Conservation (phyloP, 2,888 invertebrate species). For the Mythimna albipuncta region DNA sequence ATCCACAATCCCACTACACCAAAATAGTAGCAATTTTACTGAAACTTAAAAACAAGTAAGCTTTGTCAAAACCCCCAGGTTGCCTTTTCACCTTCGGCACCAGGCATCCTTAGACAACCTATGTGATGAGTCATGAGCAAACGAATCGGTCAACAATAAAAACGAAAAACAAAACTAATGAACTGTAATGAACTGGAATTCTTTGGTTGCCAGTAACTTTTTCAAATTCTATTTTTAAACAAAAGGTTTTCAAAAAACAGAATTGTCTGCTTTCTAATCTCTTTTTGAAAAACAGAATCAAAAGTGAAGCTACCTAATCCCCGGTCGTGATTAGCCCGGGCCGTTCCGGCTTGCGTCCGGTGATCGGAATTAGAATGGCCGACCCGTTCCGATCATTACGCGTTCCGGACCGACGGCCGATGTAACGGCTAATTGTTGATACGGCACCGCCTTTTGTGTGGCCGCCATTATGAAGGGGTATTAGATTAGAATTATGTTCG, state of each 20-base stretch:
- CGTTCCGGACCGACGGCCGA: constrained; percentile 67
- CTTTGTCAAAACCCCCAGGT: too few species aligned
- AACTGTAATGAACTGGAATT: too few species aligned
- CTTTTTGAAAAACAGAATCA: constrained; percentile 17
- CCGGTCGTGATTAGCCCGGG: constrained; percentile 54
- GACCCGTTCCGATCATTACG: constrained; percentile 73
- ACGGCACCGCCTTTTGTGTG: constrained; percentile 60
- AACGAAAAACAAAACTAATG: too few species aligned
- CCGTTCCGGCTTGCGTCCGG: constrained; percentile 61
- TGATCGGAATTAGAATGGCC: constrained; percentile 70
- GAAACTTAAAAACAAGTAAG: too few species aligned
- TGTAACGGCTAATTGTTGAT: constrained; percentile 62
- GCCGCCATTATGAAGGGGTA: constrained; percentile 41
- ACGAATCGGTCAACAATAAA: too few species aligned
- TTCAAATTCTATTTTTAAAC: too few species aligned
- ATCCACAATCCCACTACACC: too few species aligned
- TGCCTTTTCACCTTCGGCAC: too few species aligned
- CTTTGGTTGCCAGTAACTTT: too few species aligned
- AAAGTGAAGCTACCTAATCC: constrained; percentile 65
- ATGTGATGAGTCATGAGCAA: too few species aligned
- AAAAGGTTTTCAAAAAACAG: neutral
- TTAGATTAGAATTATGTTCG: constrained; percentile 57
- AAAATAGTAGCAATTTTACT: too few species aligned
- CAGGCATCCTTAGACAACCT: too few species aligned
- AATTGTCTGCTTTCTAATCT: neutral